A percentile compares a stretch with the other conserved stretches of the same genome.
phyloP scores from a whole-genome alignment of 2,888 invertebrate genomes.

The Therioaphis trifolii region DNA sequence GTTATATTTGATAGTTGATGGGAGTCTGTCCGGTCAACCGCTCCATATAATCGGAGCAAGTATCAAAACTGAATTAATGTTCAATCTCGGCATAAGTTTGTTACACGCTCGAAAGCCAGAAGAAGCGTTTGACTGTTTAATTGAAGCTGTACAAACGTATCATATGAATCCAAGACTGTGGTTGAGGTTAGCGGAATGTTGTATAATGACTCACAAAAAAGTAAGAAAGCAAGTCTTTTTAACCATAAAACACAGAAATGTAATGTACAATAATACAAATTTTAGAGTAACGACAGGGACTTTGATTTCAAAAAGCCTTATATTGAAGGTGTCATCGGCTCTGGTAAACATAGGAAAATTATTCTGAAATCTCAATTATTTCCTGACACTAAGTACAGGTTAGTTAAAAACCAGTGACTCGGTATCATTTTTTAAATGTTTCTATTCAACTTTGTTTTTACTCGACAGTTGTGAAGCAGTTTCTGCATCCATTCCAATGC shows the following conservation, averaged over 20 bases:
- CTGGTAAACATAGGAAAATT: constrained; percentile 74
- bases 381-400: constrained; percentile 73
- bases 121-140: constrained; percentile 91
- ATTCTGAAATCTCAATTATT: constrained; percentile 71
- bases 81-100: constrained; percentile 86
- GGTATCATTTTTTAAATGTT: not conserved
- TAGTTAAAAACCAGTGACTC: constrained; percentile 39
- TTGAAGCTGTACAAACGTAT: constrained; percentile 85
- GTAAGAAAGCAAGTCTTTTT: constrained; percentile 69
- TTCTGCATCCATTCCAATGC: constrained; percentile 86
- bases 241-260: not conserved
- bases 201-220: constrained; percentile 78
- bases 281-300: constrained; percentile 74
- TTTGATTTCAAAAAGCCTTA: constrained; percentile 73
- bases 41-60: constrained; percentile 75
- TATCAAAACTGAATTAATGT: constrained; percentile 77
- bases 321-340: constrained; percentile 71
- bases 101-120: constrained; percentile 83
- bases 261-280: constrained; percentile 64
- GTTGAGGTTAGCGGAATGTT: constrained; percentile 93
- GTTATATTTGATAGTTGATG: constrained; percentile 5
- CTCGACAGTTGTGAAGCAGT: constrained; percentile 73
- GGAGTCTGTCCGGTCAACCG: constrained; percentile 70
- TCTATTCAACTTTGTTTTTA: constrained; percentile 15
- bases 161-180: constrained; percentile 91